Evolutionary conservation across 2,888 invertebrate species (phyloP).

Genomic region (Sesia apiformis): DNA sequence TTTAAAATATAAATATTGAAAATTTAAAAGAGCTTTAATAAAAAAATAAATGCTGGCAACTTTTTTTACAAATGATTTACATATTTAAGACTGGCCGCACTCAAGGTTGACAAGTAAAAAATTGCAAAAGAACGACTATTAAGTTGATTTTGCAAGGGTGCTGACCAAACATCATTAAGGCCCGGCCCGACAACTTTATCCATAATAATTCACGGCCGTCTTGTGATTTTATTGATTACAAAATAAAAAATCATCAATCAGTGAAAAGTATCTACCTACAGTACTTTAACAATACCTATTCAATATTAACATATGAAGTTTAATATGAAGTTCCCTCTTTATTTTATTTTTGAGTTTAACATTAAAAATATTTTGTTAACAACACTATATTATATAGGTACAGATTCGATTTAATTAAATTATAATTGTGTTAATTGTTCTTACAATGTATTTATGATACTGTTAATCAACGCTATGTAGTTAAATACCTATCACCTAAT

Average conservation of each 20-base stretch:
- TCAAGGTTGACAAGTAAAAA: conserved; percentile 13
- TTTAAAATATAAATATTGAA: not conserved
- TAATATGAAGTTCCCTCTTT: too few species aligned
- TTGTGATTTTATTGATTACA: not conserved
- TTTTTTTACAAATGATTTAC: not conserved
- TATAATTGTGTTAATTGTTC: too few species aligned
- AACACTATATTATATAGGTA: too few species aligned
- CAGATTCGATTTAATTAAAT: too few species aligned
- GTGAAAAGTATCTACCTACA: too few species aligned
- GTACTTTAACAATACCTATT: not conserved
- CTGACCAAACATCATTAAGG: not conserved
- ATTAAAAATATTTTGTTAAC: too few species aligned
- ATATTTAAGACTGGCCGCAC: not conserved
- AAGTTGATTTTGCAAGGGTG: conserved; percentile 29
- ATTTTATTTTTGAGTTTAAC: too few species aligned
- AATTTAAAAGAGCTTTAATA: not conserved
- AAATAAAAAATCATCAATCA: not conserved
- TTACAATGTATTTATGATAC: too few species aligned
- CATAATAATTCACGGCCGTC: not conserved
- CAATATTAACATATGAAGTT: too few species aligned
- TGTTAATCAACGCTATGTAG: too few species aligned
- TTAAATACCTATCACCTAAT: too few species aligned
- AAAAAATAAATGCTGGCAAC: not conserved
- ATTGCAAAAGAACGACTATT: conserved; percentile 23
- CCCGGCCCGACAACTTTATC: not conserved